These are phyloP conservation scores for Luffia ferchaultella DNA, from an alignment of 2,888 invertebrate genomes.

Conservation along the genomic window DNA sequence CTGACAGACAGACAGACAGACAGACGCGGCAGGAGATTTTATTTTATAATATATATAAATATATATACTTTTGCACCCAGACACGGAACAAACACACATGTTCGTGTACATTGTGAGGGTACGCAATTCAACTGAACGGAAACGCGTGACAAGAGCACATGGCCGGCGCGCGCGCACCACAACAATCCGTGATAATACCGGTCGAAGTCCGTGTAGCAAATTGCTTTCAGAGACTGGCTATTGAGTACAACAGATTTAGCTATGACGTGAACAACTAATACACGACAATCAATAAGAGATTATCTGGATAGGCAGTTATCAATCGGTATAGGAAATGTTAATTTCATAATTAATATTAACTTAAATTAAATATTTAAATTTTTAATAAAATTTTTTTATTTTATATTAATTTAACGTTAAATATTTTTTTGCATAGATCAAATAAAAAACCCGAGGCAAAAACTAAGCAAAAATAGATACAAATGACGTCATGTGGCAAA, in stretches of 20 bases:
- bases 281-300: not conserved
- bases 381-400: not conserved
- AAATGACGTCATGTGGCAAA: not conserved
- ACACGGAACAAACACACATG: not conserved
- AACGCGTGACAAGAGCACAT: not conserved
- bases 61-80: not conserved
- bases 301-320: not conserved
- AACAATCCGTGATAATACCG: not conserved
- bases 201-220: not conserved
- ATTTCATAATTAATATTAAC: not conserved
- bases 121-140: too few relatives aligned
- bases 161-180: not conserved
- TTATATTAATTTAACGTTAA: too few relatives aligned
- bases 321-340: not conserved
- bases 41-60: not conserved
- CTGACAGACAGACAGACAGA: not conserved
- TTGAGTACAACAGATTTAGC: not conserved
- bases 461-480: not conserved
- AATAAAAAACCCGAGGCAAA: not conserved
- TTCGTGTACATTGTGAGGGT: not conserved
- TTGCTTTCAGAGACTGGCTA: not conserved
- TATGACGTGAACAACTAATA: not conserved
- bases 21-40: not conserved
- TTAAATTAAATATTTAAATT: not conserved
- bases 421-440: not conserved